Percentiles rank a stretch among this genome's conserved stretches.
Conservation (phyloP, 2,113 vertebrate species). For the Rousettus leschenaultii region DNA sequence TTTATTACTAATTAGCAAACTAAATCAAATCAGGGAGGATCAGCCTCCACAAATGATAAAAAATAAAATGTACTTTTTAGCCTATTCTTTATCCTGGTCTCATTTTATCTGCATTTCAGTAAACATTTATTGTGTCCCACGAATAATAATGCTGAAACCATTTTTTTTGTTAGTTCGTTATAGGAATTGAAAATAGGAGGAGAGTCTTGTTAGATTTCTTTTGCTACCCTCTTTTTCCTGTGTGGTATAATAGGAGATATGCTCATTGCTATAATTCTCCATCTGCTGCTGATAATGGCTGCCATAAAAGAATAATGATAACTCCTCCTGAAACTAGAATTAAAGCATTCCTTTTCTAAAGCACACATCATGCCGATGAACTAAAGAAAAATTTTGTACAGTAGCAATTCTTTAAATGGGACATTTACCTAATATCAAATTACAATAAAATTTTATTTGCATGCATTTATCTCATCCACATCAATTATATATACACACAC, state of each 20-base stretch:
- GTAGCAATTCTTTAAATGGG: conserved; percentile 37
- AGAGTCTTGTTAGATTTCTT: not conserved
- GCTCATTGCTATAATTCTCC: not conserved
- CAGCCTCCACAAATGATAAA: not conserved
- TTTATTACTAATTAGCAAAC: not conserved
- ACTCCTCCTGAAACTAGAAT: conserved; percentile 26
- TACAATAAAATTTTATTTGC: conserved; percentile 42
- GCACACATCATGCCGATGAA: conserved; percentile 31
- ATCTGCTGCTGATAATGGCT: conserved; percentile 33
- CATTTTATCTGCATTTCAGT: conserved; percentile 1
- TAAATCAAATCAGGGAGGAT: not conserved
- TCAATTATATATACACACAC: not conserved
- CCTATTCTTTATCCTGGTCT: not conserved
- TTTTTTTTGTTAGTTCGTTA: not conserved
- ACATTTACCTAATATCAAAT: conserved; percentile 55
- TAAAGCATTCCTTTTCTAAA: conserved; percentile 30
- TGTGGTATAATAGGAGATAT: not conserved
- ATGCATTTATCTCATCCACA: conserved; percentile 24
- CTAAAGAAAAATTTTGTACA: conserved; percentile 43
- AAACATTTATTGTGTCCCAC: not conserved
- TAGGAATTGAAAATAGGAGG: not conserved
- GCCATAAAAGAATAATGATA: conserved; percentile 52
- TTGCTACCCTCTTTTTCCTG: not conserved
- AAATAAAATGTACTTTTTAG: not conserved
- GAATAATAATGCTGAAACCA: conserved; percentile 17